Base-by-base conservation (phyloP, 2,113 vertebrate species). In the Shinisaurus crocodilurus region DNA sequence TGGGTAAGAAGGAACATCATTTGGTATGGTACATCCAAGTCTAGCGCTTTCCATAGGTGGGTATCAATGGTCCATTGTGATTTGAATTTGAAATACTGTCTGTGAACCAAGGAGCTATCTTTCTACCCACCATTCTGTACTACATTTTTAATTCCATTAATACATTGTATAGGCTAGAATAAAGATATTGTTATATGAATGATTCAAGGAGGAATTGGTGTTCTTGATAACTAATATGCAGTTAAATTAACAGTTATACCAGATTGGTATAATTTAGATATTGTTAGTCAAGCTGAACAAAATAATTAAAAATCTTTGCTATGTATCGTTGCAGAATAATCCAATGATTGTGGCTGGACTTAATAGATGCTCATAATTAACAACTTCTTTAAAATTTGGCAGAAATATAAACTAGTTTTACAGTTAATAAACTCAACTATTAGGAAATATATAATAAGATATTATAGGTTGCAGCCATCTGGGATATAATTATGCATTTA, bases 51-150 rank as follows among this genome's bases (percentile, higher is more conserved):
- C 48, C 63, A 20, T 23, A 85, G 67, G 29, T n/a, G 63, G 69
- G 7, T 91, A 81, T 1, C 8, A 5, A 10, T 16, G 0, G 82
- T 43, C 67, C 16, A 1, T 25, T 0, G 2, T 43, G 20, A 0
- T n/a, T 50, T 63, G 57, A 48, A 70, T 6, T 1, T 25, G 0
- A 81, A 48, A 67, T 48, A 27, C 43, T 37, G 7, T 65, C 60
- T 43, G 50, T 70, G 57, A 89, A 27, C 34, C 16, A 16, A 23
- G 50, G 1, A 45, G 48, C 40, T 32, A 16, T 34, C 29, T 43
- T 2, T 13, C 40, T 48, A 29, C 48, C 65, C 12, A 40, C 29
- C 40, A 32, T 45, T 67, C 25, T 70, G 63, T 25, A 65, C 20
- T 65, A 69, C 27, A 69, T 69, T 69, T 29, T 29, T 6, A 69